phyloP scores from a whole-genome alignment of 2,113 vertebrate genomes.

The Prionailurus viverrinus region DNA sequence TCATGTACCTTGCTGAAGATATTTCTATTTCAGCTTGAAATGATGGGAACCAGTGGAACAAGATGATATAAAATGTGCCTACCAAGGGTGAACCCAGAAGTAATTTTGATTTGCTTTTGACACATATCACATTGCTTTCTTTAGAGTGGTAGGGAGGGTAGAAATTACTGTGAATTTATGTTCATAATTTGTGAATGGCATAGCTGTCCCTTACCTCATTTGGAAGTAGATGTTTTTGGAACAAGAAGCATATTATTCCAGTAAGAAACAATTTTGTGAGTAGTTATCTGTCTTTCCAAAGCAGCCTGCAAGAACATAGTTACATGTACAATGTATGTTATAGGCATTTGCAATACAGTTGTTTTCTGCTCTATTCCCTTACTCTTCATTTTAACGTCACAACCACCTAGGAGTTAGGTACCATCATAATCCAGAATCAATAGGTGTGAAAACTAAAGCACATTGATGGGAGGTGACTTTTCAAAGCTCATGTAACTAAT shows the following conservation, averaged over 20 bases:
- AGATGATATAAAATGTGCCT: not conserved
- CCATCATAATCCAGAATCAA: not conserved
- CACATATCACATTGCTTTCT: not conserved
- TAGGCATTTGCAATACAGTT: not conserved
- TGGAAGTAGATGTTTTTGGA: not conserved
- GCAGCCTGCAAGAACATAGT: not conserved
- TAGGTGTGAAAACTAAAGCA: not conserved
- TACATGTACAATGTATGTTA: not conserved
- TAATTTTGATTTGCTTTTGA: slow-evolving; percentile 9
- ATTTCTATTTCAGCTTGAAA: not conserved
- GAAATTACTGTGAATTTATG: slow-evolving; percentile 12
- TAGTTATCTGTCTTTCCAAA: not conserved
- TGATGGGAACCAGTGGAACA: not conserved
- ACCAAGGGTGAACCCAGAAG: not conserved
- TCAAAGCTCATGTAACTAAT: not conserved
- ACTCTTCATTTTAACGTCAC: not conserved
- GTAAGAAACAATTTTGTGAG: not conserved
- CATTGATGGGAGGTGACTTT: not conserved
- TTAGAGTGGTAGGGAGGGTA: not conserved
- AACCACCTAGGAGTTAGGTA: not conserved
- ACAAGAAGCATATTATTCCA: not conserved
- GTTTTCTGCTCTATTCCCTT: not conserved
- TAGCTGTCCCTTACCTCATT: not conserved
- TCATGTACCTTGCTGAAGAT: not conserved
- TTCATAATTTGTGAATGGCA: not conserved